Percentiles rank a stretch among this genome's conserved stretches.
These are phyloP conservation scores for Mionectes macconnelli DNA, from an alignment of 2,113 vertebrate genomes.

Conservation along the genomic window DNA sequence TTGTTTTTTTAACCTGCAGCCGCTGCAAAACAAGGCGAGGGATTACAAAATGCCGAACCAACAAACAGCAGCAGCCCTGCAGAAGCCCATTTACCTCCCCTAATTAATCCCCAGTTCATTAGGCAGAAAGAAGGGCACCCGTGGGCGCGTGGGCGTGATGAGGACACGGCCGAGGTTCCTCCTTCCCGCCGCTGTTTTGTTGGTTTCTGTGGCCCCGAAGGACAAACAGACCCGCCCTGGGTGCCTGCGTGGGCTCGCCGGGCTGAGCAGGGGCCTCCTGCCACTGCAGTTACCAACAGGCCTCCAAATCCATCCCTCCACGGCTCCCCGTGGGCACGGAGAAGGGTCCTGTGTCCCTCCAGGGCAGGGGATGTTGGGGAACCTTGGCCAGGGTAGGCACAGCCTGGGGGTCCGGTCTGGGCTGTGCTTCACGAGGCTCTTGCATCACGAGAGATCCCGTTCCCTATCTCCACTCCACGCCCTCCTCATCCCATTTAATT, in stretches of 20 bases:
- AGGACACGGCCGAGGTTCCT: not conserved
- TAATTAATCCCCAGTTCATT: conserved; percentile 48
- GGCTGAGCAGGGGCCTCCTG: not conserved
- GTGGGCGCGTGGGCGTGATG: not conserved
- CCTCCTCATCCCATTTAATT: not conserved
- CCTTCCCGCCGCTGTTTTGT: not conserved
- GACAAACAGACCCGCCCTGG: conserved; percentile 26
- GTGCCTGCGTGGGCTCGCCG: not conserved
- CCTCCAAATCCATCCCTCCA: not conserved
- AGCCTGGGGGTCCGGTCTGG: not conserved
- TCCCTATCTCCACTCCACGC: not conserved
- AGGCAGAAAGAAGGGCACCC: conserved; percentile 18
- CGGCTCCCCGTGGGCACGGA: not conserved
- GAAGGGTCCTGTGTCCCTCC: not conserved
- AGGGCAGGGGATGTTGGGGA: not conserved
- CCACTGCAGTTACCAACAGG: not conserved
- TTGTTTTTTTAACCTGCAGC: not conserved
- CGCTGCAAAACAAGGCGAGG: not conserved
- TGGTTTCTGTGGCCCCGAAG: not conserved
- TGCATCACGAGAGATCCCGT: not conserved
- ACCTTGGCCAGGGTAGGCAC: too few relatives aligned
- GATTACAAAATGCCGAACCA: not conserved
- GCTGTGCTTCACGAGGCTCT: not conserved
- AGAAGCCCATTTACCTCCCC: conserved; percentile 3
- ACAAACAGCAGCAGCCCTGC: not conserved